Percentiles rank a stretch among this genome's conserved stretches.
phyloP scores from a whole-genome alignment of 2,888 invertebrate genomes.

The Rhamnusium bicolor region DNA sequence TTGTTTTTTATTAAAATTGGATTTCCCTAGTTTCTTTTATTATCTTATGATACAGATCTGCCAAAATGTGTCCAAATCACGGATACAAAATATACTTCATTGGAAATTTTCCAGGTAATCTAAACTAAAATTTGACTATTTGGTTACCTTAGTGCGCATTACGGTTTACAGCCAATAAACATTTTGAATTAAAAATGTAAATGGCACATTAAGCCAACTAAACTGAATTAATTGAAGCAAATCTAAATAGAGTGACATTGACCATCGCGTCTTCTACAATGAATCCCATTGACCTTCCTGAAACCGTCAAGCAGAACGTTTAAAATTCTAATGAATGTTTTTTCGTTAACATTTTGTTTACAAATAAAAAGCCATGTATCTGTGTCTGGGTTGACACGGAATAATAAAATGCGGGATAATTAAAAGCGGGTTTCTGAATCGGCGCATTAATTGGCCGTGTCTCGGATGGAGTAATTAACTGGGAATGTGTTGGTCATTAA shows the following conservation, averaged over 20 bases:
- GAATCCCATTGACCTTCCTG: conserved; percentile 22
- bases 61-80: no score
- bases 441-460: conserved; percentile 66
- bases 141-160: conserved; percentile 19
- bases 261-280: conserved; percentile 21
- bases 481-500: conserved; percentile 67
- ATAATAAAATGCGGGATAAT: conserved; percentile 68
- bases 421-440: conserved; percentile 67
- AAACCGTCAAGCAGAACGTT: conserved; percentile 17
- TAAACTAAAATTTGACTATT: neutral
- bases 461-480: conserved; percentile 66
- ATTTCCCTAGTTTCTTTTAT: no score
- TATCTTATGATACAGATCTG: no score
- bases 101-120: neutral
- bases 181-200: conserved; percentile 30
- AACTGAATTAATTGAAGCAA: conserved; percentile 21
- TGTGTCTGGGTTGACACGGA: conserved; percentile 60
- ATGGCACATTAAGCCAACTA: conserved; percentile 14
- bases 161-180: conserved; percentile 9
- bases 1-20: no score
- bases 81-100: no score
- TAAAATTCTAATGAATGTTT: conserved; percentile 45
- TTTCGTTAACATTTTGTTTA: conserved; percentile 66
- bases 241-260: conserved; percentile 36
- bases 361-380: conserved; percentile 65